A percentile compares a stretch with the other conserved stretches of the same genome.
Evolutionary conservation across 2,888 invertebrate genomes (phyloP).

Genomic region (Yponomeuta plumbellus): DNA sequence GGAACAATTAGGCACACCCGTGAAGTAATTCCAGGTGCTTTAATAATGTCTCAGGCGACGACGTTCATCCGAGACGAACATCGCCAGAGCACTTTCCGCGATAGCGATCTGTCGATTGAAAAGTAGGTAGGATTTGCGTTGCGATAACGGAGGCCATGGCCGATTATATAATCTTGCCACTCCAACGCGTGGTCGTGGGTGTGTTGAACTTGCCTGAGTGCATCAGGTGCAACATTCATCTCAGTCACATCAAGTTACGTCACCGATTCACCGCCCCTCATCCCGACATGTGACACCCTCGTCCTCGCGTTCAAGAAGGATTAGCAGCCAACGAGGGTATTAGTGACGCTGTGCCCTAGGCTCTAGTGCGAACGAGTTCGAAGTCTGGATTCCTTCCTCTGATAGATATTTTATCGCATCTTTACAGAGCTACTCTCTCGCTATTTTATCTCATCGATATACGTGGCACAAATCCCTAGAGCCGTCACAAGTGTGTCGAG

Average conservation of each 20-base stretch:
- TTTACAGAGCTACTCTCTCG: background rate
- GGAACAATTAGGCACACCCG: conserved; percentile 4
- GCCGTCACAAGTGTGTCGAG: too few species aligned
- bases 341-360: conserved; percentile 27
- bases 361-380: conserved; percentile 17
- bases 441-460: background rate
- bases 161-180: too few species aligned
- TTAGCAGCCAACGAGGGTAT: conserved; percentile 38
- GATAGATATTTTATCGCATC: background rate
- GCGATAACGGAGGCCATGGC: too few species aligned
- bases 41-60: background rate
- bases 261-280: conserved; percentile 8
- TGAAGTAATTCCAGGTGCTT: background rate
- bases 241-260: conserved; percentile 38
- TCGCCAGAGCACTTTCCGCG: too few species aligned
- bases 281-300: too few species aligned
- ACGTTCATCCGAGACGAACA: background rate
- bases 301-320: conserved; percentile 37
- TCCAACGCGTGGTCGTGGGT: too few species aligned
- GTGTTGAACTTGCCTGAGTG: background rate
- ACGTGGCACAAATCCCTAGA: too few species aligned
- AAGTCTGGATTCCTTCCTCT: background rate
- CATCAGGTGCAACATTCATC: conserved; percentile 49
- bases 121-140: too few species aligned
- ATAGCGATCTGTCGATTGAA: too few species aligned